Percentiles rank a stretch among this genome's conserved stretches.
Conservation (phyloP, 2,888 invertebrate genomes). For the Laothoe populi region DNA sequence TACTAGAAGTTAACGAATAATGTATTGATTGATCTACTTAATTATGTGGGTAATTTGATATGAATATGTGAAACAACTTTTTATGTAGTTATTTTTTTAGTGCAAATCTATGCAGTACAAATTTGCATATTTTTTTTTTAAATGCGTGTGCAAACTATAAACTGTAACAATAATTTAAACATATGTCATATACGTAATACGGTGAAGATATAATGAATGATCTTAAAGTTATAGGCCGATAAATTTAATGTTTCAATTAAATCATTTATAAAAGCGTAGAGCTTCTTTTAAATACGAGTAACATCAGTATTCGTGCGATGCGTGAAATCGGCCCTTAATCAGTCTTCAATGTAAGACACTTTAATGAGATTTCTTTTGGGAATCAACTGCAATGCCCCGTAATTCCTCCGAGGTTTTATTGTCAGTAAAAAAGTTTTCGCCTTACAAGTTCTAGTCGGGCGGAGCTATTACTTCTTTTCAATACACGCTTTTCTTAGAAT, state of each 20-base stretch:
- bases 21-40: neutral
- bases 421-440: slow-evolving; percentile 28
- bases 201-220: too few species aligned
- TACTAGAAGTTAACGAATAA: too few species aligned
- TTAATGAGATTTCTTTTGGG: slow-evolving; percentile 76
- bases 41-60: neutral
- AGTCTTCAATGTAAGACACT: slow-evolving; percentile 64
- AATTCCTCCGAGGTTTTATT: slow-evolving; percentile 37
- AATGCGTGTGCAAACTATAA: too few species aligned
- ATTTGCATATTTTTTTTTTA: too few species aligned
- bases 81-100: too few species aligned
- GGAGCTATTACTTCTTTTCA: slow-evolving; percentile 16
- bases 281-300: slow-evolving; percentile 17
- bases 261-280: neutral
- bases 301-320: slow-evolving; percentile 35
- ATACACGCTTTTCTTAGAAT: slow-evolving; percentile 11
- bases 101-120: too few species aligned
- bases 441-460: slow-evolving; percentile 9
- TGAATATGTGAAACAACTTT: too few species aligned
- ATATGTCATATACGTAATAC: too few species aligned
- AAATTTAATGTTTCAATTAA: slow-evolving; percentile 22
- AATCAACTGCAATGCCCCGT: slow-evolving; percentile 51
- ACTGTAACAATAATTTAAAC: too few species aligned
- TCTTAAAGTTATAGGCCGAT: too few species aligned
- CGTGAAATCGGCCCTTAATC: slow-evolving; percentile 56